Conservation (phyloP, 2,888 invertebrate genomes). For the Lycophotia porphyrea region DNA sequence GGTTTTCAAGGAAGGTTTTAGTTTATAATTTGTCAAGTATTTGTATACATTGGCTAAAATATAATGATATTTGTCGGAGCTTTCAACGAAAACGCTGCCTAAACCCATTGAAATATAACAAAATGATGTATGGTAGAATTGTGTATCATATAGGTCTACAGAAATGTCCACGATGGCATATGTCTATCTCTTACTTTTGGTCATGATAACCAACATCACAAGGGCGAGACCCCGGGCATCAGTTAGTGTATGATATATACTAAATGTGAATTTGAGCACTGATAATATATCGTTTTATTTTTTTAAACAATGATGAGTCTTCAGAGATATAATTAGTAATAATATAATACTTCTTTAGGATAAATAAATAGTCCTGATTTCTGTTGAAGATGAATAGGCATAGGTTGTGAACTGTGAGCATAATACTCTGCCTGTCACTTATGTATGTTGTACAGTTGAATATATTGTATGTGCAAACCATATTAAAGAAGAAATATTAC, state of each 20-base stretch:
- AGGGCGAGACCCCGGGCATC: too few species aligned
- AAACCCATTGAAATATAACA: too few species aligned
- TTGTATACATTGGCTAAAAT: too few species aligned
- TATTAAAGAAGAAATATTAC: not conserved
- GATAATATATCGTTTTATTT: slow-evolving; percentile 16
- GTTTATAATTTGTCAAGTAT: too few species aligned
- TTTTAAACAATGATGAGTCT: slow-evolving; percentile 4
- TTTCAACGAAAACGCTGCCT: too few species aligned
- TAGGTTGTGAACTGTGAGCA: not conserved
- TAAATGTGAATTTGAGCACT: not conserved
- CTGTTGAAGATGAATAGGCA: not conserved
- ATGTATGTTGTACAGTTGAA: not conserved
- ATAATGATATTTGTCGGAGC: too few species aligned
- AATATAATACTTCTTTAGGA: not conserved
- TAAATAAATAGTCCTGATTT: not conserved
- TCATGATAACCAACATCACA: too few species aligned
- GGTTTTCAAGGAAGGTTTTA: too few species aligned
- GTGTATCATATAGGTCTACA: too few species aligned
- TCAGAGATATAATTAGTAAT: not conserved
- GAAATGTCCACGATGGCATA: too few species aligned
- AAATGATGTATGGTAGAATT: too few species aligned
- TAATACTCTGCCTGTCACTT: not conserved
- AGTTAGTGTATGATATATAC: slow-evolving; percentile 16
- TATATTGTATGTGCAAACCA: not conserved
- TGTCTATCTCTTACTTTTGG: too few species aligned